Evolutionary conservation across 2,797 vertebrate genomes (phyloP).

Genomic region (Brachyalestes nurse): DNA sequence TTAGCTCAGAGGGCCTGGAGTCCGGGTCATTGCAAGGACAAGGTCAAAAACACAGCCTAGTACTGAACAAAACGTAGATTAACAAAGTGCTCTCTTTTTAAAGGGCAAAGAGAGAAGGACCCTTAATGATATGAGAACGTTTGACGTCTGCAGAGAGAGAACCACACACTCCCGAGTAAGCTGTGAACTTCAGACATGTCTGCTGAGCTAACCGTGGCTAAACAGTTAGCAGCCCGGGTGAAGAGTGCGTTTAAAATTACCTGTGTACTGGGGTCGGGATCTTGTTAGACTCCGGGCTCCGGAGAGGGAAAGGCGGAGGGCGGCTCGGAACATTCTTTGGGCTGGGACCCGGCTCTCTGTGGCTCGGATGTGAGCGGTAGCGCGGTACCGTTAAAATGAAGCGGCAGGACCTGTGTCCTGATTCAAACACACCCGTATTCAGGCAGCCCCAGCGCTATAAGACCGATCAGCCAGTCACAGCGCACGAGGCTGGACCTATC

Average conservation of each 20-base stretch:
- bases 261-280: slow-evolving; percentile 67
- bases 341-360: background rate
- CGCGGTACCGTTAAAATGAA: background rate
- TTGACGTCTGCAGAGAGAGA: too few species aligned
- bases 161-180: background rate
- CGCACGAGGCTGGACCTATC: too few species aligned
- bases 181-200: background rate
- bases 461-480: too few species aligned
- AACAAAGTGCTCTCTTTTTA: too few species aligned
- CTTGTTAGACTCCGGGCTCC: slow-evolving; percentile 75
- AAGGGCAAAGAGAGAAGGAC: too few species aligned
- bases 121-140: too few species aligned
- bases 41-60: background rate
- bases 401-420: background rate
- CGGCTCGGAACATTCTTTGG: slow-evolving; percentile 79
- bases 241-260: slow-evolving; percentile 56
- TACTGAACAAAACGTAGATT: background rate
- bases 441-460: background rate
- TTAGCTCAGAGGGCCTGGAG: slow-evolving; percentile 27
- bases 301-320: slow-evolving; percentile 78
- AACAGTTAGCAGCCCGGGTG: background rate
- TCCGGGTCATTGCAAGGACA: slow-evolving; percentile 67
- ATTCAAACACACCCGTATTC: background rate
- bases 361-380: background rate
- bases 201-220: background rate